Percentiles rank a stretch among this genome's conserved stretches.
Conservation (phyloP, 1,140 invertebrate genomes). For the Brachionus rubens region DNA sequence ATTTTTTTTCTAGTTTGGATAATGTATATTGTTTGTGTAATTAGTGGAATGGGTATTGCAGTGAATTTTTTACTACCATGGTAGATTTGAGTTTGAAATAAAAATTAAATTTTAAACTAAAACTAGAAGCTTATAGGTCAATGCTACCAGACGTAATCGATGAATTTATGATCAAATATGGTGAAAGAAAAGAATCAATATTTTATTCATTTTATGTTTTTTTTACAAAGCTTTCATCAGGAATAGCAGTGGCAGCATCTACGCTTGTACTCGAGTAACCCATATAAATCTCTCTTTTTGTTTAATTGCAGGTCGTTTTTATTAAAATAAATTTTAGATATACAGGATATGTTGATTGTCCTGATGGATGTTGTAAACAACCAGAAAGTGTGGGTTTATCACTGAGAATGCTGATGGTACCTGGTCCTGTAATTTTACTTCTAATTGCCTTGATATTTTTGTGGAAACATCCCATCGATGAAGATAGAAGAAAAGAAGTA, state of each 20-base stretch:
- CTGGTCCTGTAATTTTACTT: conserved; percentile 49
- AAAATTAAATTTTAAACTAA: neutral
- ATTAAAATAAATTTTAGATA: neutral
- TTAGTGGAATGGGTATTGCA: conserved; percentile 41
- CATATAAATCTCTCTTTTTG: conserved; percentile 38
- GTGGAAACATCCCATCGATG: conserved; percentile 44
- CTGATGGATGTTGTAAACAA: conserved; percentile 50
- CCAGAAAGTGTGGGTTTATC: conserved; percentile 51
- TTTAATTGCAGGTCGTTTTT: neutral
- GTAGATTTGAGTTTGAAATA: neutral
- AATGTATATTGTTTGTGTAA: conserved; percentile 28
- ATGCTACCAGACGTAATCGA: conserved; percentile 58
- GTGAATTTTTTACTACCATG: conserved; percentile 34
- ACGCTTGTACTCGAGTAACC: conserved; percentile 54
- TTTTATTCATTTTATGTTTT: conserved; percentile 60
- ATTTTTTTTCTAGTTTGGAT: conserved; percentile 7
- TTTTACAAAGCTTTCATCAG: conserved; percentile 55
- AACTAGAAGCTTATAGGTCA: conserved; percentile 50
- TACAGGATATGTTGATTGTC: conserved; percentile 28
- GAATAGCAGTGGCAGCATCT: conserved; percentile 53
- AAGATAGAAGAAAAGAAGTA: conserved; percentile 24
- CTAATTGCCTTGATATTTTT: conserved; percentile 31
- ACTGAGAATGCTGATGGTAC: conserved; percentile 52
- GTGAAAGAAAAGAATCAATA: conserved; percentile 54
- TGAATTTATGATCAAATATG: conserved; percentile 54